phyloP scores from a whole-genome alignment of 1,140 invertebrate species.

The Ephestia elutella region DNA sequence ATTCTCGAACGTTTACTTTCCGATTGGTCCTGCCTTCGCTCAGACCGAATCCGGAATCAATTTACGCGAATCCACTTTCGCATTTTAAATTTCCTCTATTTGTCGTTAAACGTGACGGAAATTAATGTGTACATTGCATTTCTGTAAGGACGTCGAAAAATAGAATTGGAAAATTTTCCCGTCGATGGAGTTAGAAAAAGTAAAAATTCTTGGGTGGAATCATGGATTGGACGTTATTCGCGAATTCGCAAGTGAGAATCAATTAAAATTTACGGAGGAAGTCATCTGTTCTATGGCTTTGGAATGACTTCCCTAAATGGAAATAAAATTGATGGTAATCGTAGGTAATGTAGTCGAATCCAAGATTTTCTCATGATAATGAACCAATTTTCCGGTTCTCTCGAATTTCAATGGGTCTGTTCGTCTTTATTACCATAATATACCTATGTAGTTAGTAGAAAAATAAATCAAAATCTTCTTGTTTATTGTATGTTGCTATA shows the following conservation, averaged over 20 bases:
- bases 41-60: conserved; percentile 53
- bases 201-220: conserved; percentile 35
- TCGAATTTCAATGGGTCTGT: too few relatives aligned
- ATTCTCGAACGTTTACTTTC: conserved; percentile 54
- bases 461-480: too few relatives aligned
- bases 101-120: conserved; percentile 43
- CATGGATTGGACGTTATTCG: conserved; percentile 39
- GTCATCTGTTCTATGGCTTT: conserved; percentile 7
- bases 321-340: too few relatives aligned
- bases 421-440: too few relatives aligned
- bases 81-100: conserved; percentile 49
- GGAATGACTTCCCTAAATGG: too few relatives aligned
- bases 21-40: conserved; percentile 29
- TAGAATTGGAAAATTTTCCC: conserved; percentile 27
- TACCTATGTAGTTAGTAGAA: too few relatives aligned
- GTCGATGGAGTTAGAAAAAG: conserved; percentile 34
- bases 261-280: conserved; percentile 45
- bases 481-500: too few relatives aligned
- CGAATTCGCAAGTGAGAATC: conserved; percentile 44
- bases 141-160: conserved; percentile 17
- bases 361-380: too few relatives aligned
- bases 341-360: too few relatives aligned
- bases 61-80: conserved; percentile 47
- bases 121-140: conserved; percentile 64
- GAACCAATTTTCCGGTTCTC: too few relatives aligned